Percentiles rank a stretch among this genome's conserved stretches.
These are phyloP conservation scores for Bombus balteatus DNA, from an alignment of 1,140 invertebrate species.

Conservation along the genomic window DNA sequence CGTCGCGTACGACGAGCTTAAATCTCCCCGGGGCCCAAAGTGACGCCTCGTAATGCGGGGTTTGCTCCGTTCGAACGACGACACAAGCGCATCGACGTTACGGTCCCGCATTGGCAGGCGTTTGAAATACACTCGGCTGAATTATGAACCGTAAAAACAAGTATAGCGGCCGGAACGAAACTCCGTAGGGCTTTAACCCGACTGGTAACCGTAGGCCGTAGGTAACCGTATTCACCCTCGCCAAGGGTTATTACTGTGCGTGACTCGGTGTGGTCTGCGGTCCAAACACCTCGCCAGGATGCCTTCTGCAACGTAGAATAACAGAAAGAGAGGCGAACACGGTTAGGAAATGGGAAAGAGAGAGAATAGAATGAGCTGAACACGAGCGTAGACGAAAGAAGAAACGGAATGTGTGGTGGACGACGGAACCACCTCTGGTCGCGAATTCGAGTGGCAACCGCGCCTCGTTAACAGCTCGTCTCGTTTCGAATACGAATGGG, in stretches of 20 bases:
- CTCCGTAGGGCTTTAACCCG: slow-evolving; percentile 75
- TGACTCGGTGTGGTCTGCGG: slow-evolving; percentile 81
- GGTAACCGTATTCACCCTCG: slow-evolving; percentile 80
- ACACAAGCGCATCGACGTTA: slow-evolving; percentile 62
- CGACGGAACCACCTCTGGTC: slow-evolving; percentile 23
- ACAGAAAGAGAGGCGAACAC: not conserved
- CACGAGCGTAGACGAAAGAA: not conserved
- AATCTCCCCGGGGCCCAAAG: slow-evolving; percentile 72
- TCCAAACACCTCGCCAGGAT: slow-evolving; percentile 75
- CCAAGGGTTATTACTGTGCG: slow-evolving; percentile 79
- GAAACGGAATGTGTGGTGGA: not conserved
- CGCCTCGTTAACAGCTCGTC: slow-evolving; percentile 67
- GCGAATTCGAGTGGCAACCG: slow-evolving; percentile 32
- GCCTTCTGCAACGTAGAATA: slow-evolving; percentile 36
- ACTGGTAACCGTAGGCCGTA: slow-evolving; percentile 24
- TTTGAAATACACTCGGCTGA: slow-evolving; percentile 82
- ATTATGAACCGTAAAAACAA: slow-evolving; percentile 83
- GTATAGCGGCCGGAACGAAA: slow-evolving; percentile 65
- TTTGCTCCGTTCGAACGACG: slow-evolving; percentile 52
- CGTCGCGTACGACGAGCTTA: slow-evolving; percentile 74
- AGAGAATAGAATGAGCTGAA: not conserved
- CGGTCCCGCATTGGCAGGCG: slow-evolving; percentile 78
- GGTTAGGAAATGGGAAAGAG: not conserved
- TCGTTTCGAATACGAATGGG: slow-evolving; percentile 63
- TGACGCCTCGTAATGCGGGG: slow-evolving; percentile 77